Evolutionary conservation across 1,140 invertebrate species (phyloP).

Genomic region (Apolygus lucorum): DNA sequence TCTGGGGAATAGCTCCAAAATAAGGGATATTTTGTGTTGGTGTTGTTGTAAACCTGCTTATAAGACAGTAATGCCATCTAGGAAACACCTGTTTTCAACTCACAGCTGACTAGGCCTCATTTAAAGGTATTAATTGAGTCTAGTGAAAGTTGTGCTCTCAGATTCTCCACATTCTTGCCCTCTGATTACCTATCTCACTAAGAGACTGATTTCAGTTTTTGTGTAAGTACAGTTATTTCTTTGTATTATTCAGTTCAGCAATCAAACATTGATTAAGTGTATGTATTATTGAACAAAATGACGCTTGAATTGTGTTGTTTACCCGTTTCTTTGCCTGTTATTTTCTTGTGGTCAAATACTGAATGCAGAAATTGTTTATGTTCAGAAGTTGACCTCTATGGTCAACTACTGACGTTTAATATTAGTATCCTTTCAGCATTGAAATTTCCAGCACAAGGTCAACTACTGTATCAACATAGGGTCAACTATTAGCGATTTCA

Average conservation of each 20-base stretch:
- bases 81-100: not conserved
- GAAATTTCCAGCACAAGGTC: not conserved
- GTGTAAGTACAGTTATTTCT: constrained; percentile 1
- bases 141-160: not conserved
- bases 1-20: not conserved
- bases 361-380: not conserved
- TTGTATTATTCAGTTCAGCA: not conserved
- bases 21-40: constrained; percentile 1
- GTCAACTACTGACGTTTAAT: not conserved
- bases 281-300: not conserved
- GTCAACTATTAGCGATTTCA: not conserved
- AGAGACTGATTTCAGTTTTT: too few relatives aligned
- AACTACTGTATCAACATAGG: not conserved
- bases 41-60: not conserved
- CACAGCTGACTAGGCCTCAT: not conserved
- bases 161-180: not conserved
- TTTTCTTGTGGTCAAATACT: not conserved
- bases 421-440: not conserved
- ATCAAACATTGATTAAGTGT: not conserved
- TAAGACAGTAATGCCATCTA: not conserved
- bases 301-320: not conserved
- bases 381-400: not conserved
- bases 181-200: not conserved
- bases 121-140: not conserved
- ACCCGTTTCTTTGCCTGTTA: not conserved